Evolutionary conservation across 2,888 invertebrate genomes (phyloP).

Genomic region (Tetragonisca angustula): DNA sequence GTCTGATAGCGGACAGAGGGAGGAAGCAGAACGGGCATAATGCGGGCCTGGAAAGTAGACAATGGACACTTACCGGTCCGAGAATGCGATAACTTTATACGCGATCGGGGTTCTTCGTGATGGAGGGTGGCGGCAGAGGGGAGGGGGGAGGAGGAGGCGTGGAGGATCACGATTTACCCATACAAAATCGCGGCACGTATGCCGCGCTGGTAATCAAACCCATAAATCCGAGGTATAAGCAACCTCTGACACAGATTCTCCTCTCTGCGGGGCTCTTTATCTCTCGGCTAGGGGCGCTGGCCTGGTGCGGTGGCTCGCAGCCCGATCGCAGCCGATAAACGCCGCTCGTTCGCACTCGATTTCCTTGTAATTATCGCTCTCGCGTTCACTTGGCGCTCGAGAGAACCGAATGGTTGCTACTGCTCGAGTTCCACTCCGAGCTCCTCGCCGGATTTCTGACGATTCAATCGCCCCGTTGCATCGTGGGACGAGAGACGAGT

Average conservation of each 20-base stretch:
- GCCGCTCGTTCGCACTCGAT: constrained; percentile 66
- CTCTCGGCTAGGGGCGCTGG: constrained; percentile 38
- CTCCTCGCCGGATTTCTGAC: constrained; percentile 10
- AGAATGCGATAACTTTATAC: constrained; percentile 78
- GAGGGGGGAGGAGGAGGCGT: constrained; percentile 71
- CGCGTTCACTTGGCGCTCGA: constrained; percentile 4
- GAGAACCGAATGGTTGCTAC: not conserved
- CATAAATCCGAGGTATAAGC: constrained; percentile 78
- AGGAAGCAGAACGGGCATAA: constrained; percentile 50
- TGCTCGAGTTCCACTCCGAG: not conserved
- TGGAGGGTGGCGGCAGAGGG: constrained; percentile 56
- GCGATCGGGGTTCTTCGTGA: constrained; percentile 64
- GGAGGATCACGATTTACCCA: constrained; percentile 80
- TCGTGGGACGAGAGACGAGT: too few relatives aligned
- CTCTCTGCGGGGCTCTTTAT: constrained; percentile 55
- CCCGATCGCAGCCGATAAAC: constrained; percentile 58
- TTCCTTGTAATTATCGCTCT: constrained; percentile 67
- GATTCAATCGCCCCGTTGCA: constrained; percentile 17
- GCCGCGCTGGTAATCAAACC: constrained; percentile 77
- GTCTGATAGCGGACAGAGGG: constrained; percentile 1
- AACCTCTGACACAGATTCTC: constrained; percentile 77
- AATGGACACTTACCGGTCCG: constrained; percentile 76
- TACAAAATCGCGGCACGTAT: constrained; percentile 76
- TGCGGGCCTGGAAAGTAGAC: constrained; percentile 69
- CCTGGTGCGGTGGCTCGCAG: constrained; percentile 43